Evolutionary conservation across 23 tunicate genomes (phyloP).

Genomic region (Corella eumyota): DNA sequence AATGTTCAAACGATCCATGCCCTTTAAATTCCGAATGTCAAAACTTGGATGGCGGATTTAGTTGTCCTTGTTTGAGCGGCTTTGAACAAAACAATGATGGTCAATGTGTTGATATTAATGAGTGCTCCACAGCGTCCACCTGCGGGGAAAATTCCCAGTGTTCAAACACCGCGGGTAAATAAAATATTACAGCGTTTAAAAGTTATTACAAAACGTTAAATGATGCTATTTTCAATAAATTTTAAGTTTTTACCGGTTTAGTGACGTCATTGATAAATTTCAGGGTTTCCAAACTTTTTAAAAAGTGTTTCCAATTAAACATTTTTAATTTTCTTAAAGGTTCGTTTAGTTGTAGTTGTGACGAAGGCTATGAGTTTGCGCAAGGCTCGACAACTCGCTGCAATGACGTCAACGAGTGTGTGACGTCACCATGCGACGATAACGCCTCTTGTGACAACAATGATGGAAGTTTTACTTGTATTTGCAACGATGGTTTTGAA

Average conservation of each 20-base stretch:
- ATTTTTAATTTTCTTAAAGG: no score
- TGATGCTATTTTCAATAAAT: no score
- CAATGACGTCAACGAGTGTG: constrained; percentile 23
- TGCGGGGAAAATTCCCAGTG: constrained; percentile 23
- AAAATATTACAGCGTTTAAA: neutral
- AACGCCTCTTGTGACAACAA: constrained; percentile 2
- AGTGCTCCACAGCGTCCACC: constrained; percentile 2
- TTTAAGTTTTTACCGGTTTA: no score
- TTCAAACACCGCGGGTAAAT: constrained; percentile 11
- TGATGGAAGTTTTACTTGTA: constrained; percentile 3
- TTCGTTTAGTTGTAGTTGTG: no score
- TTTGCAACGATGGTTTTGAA: constrained; percentile 4
- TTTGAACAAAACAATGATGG: constrained; percentile 5
- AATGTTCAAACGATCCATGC: constrained; percentile 18
- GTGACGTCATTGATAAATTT: no score
- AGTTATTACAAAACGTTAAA: no score
- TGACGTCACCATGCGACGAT: constrained; percentile 1
- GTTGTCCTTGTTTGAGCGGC: constrained; percentile 20
- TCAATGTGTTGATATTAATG: constrained; percentile 25
- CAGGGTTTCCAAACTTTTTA: no score
- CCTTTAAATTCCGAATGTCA: constrained; percentile 13
- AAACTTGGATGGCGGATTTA: constrained; percentile 27
- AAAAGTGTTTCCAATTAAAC: no score
- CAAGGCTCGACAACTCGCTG: neutral
- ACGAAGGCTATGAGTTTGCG: constrained; percentile 8